Base-by-base conservation (phyloP, 2,888 invertebrate genomes). In the Spilosoma lubricipeda region DNA sequence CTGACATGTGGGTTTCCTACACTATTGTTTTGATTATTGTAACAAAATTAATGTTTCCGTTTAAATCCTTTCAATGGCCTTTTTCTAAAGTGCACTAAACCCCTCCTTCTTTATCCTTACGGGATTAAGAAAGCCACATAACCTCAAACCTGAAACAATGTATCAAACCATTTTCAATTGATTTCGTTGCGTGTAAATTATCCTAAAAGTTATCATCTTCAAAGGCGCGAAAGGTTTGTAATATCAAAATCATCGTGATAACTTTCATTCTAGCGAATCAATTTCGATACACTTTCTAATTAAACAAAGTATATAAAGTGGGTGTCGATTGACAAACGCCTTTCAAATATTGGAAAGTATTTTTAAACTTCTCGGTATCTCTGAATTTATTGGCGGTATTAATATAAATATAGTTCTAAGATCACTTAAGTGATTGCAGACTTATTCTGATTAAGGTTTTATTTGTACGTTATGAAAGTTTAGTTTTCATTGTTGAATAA, bases 201-300 rank as follows among this genome's bases (percentile, higher is more conserved):
- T 48, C 9, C 67, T 48, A 67, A 67, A 67, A 33, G 48, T 30
- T 23, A 30, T 67, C 33, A 48, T 67, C 33, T 67, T 48, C 48
- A 48, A 30, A 67, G 33, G 13, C 33, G 2, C 33, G 48, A 48
- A 63, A 30, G 33, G 23, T 48, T 67, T 2, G 18, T 18, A 67
- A 48, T 67, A 48, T 48, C 48, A 67, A 48, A 48, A 67, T 48
- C 67, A 23, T 33, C 48, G 30, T 48, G 48, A 30, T 45, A 48
- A 48, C 23, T 33, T 67, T 67, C 30, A 67, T 33, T 48, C 33
- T 67, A 33, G 33, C 13, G 48, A 48, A 39, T 18, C 67, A 48
- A 69, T 81, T 80, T 73, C 39, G 42, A 75, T 82, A 80, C 70
- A 70, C 72, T 59, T 45, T 74, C 75, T 68, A 65, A 72, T 71